Percentiles rank a stretch among this genome's conserved stretches.
These are phyloP conservation scores for Myrmecobius fasciatus DNA, from an alignment of 2,113 vertebrate genomes.

Conservation along the genomic window DNA sequence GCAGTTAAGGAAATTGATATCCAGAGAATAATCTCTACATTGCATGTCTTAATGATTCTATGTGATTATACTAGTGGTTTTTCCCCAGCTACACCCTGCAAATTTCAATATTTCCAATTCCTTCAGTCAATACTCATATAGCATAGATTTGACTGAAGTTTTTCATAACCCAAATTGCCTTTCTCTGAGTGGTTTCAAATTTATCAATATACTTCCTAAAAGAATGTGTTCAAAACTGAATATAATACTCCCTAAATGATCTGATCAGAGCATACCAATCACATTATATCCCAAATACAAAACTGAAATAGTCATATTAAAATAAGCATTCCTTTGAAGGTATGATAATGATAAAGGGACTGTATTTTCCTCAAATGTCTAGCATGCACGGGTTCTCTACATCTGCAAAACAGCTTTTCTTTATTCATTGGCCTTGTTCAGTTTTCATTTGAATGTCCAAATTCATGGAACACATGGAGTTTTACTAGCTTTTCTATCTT, in stretches of 20 bases:
- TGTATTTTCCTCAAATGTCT: neutral
- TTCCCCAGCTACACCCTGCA: neutral
- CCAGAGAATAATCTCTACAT: neutral
- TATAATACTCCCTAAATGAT: neutral
- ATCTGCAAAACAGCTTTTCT: neutral
- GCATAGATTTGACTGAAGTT: neutral
- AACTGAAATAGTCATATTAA: constrained; percentile 13
- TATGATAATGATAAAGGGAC: neutral
- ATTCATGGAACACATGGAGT: neutral
- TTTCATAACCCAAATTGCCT: neutral
- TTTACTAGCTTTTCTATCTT: neutral
- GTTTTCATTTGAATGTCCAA: neutral
- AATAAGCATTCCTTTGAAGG: constrained; percentile 32
- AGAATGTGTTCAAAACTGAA: neutral
- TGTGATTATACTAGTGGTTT: neutral
- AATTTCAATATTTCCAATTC: neutral
- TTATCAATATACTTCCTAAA: neutral
- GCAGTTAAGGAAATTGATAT: neutral
- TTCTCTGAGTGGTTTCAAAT: neutral
- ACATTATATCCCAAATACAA: neutral
- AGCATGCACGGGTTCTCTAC: neutral
- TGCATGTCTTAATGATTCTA: neutral
- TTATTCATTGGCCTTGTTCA: neutral
- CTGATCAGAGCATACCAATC: neutral
- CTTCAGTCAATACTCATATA: neutral